Conservation (phyloP, 2,888 invertebrate genomes). For the Drosophila algonquin region DNA sequence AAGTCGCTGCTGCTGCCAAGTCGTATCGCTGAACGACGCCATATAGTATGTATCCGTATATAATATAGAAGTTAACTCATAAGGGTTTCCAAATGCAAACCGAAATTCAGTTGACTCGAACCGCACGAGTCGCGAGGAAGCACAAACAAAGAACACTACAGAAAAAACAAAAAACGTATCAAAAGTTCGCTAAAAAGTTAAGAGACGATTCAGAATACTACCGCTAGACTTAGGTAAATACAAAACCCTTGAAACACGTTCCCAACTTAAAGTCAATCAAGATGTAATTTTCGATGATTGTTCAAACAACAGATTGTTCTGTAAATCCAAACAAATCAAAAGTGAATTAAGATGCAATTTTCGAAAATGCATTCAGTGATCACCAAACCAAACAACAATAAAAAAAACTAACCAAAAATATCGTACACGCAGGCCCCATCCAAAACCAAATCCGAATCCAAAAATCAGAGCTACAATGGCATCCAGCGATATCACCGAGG, state of each 20-base stretch:
- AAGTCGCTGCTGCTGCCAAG: slow-evolving; percentile 44
- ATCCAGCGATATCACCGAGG: slow-evolving; percentile 81
- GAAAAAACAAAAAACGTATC: not conserved
- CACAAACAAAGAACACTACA: slow-evolving; percentile 37
- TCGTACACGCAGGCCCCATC: slow-evolving; percentile 58
- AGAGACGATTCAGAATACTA: not conserved
- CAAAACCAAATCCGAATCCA: not conserved
- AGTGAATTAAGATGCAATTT: slow-evolving; percentile 51
- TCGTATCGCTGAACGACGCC: slow-evolving; percentile 21
- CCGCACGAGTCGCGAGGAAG: slow-evolving; percentile 73
- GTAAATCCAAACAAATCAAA: slow-evolving; percentile 24
- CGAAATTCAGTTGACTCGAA: slow-evolving; percentile 76
- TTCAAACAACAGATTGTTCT: slow-evolving; percentile 4
- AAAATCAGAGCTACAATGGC: slow-evolving; percentile 49
- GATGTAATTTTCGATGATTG: slow-evolving; percentile 30
- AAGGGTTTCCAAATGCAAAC: slow-evolving; percentile 72
- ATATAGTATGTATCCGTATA: slow-evolving; percentile 5
- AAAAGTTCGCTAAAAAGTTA: slow-evolving; percentile 7
- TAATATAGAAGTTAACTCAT: slow-evolving; percentile 65
- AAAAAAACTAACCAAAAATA: slow-evolving; percentile 23
- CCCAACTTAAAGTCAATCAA: not conserved
- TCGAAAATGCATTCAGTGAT: slow-evolving; percentile 33
- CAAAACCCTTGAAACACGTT: slow-evolving; percentile 1
- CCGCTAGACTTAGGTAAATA: slow-evolving; percentile 46
- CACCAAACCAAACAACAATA: slow-evolving; percentile 21